phyloP scores from a whole-genome alignment of 2,797 vertebrate species.

The Capromys pilorides region DNA sequence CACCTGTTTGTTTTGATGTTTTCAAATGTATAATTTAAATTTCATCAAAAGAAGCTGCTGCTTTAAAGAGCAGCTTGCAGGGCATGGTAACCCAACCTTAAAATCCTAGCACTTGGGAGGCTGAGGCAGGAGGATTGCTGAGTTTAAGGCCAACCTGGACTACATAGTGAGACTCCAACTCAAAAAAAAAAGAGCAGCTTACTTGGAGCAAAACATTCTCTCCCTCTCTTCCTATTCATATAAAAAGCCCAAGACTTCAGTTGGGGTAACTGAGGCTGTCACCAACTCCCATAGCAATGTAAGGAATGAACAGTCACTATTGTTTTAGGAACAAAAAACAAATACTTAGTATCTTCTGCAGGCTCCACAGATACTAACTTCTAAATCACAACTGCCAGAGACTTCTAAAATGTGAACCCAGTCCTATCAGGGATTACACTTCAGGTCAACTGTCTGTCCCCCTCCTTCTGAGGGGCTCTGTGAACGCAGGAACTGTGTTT shows the following conservation, averaged over 20 bases:
- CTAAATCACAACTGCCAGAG: not conserved
- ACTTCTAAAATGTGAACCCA: not conserved
- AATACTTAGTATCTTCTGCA: not conserved
- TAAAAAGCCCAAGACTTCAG: not conserved
- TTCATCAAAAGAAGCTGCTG: constrained; percentile 5
- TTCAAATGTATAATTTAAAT: not conserved
- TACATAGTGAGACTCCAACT: not conserved
- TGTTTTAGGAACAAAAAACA: constrained; percentile 33
- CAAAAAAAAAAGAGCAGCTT: not conserved
- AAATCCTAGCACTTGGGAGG: not conserved
- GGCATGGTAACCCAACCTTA: not conserved
- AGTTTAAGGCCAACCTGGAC: not conserved
- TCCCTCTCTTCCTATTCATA: not conserved
- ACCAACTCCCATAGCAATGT: not conserved
- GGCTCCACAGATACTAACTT: not conserved
- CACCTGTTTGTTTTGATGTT: constrained; percentile 8
- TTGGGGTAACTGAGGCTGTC: not conserved
- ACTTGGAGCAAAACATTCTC: not conserved
- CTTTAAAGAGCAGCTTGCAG: not conserved
- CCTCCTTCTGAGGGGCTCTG: not conserved
- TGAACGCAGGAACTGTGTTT: not conserved
- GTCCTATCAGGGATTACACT: not conserved
- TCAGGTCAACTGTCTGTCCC: not conserved
- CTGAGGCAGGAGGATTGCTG: not conserved
- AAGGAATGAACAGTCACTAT: constrained; percentile 1